Evolutionary conservation across 2,888 invertebrate species (phyloP), one percentile per base, ranked within the genome.

Genomic region (Cremastinae sp.): DNA sequence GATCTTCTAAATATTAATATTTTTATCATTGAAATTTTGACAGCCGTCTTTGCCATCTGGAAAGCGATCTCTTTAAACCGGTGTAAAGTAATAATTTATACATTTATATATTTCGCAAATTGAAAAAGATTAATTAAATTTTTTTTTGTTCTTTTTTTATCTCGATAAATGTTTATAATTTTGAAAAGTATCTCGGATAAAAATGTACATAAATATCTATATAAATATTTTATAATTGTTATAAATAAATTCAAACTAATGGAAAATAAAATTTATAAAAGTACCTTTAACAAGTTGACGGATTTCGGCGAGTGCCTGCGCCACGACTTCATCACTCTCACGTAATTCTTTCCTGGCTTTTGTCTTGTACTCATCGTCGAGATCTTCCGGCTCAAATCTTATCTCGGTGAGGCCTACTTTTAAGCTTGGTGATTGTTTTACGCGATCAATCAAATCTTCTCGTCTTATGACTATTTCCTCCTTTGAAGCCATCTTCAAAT

Each of bases 291-390:
- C 89, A 39, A 93, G 82, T 81, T 90, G 90, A 74, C 90, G 89
- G 1, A 94, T 87, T 79, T 93, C 92, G 49, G 88, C 88, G 18
- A 95, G 86, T 14, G 93, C 93, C 75, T 92, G 88, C 74, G 92
- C 91, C 3, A 93, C 91, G 16, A 91, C 90, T 86, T 95, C 94
- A 0, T 94, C 93, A 0, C 93, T 92, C 88, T 96, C 96, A 74
- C 95, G 90, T 12, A 96, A 89, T 85, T 96, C 95, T 12, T 88
- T 91, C 81, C 90, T 90, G 0, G 96, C 95, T 81, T 93, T 94
- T 84, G 94, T 92, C 58, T 90, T 83, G 14, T 91, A 92, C 82
- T 90, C 90, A 35, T 92, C 92, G 49, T 93, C 92, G 7, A 93
- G 86, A 0, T 93, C 92, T 18, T 92, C 91, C 16, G 92, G 90